phyloP scores from a whole-genome alignment of 2,888 invertebrate species.

The Lumbricus terrestris region DNA sequence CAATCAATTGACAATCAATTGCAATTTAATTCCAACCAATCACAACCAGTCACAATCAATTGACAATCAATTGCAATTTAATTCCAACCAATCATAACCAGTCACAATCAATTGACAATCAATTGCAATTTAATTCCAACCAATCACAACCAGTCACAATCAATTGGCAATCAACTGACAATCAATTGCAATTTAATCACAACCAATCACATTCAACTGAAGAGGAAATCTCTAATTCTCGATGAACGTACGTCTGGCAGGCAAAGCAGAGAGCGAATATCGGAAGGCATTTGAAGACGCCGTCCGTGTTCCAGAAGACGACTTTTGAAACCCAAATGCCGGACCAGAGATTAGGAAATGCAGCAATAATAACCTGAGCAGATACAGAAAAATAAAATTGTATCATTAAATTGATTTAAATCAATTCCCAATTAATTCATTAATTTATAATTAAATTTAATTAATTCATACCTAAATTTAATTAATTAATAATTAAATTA shows the following conservation, averaged over 20 bases:
- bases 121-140: not conserved
- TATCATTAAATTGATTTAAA: not conserved
- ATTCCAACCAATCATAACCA: constrained; percentile 63
- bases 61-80: constrained; percentile 71
- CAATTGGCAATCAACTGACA: constrained; percentile 61
- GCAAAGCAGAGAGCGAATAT: constrained; percentile 95
- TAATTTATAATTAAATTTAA: no score
- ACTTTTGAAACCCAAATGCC: constrained; percentile 69
- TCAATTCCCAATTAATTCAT: no score
- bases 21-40: constrained; percentile 21
- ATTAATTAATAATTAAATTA: no score
- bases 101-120: not conserved
- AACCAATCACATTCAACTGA: constrained; percentile 24
- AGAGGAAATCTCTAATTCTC: no score
- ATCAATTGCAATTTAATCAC: constrained; percentile 68
- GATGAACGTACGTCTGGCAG: constrained; percentile 95
- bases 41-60: not conserved
- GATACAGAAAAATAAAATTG: constrained; percentile 30
- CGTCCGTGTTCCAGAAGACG: constrained; percentile 68
- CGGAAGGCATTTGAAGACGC: constrained; percentile 85
- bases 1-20: not conserved
- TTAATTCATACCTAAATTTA: no score
- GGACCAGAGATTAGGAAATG: constrained; percentile 72
- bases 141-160: no score
- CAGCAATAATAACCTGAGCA: constrained; percentile 74